phyloP scores from a whole-genome alignment of 23 tunicate genomes.

The Oikopleura vanhoeffeni region DNA sequence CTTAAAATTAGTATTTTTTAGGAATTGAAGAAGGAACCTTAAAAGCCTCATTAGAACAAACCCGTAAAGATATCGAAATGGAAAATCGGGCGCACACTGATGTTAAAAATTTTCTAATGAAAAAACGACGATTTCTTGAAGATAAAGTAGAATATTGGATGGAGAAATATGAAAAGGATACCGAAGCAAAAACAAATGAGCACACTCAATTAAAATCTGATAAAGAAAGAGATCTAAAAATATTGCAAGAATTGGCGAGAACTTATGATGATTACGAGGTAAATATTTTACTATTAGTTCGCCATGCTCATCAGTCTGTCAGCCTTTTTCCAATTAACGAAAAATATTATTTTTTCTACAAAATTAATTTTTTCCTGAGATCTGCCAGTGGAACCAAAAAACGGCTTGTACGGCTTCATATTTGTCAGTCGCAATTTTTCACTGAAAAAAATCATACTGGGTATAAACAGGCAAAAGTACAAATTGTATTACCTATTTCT shows the following conservation, averaged over 20 bases:
- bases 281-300: no score
- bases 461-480: no score
- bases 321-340: no score
- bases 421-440: slow-evolving; percentile 23
- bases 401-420: no score
- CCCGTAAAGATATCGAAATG: not conserved
- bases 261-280: slow-evolving; percentile 64
- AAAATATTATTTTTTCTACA: no score
- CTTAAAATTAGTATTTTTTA: not conserved
- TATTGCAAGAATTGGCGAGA: slow-evolving; percentile 62
- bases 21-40: not conserved
- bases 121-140: slow-evolving; percentile 20
- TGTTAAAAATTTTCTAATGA: not conserved
- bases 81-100: not conserved
- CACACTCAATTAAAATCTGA: slow-evolving; percentile 33
- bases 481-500: no score
- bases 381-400: no score
- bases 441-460: no score
- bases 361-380: no score
- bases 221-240: slow-evolving; percentile 48
- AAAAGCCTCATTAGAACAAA: not conserved
- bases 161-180: slow-evolving; percentile 80
- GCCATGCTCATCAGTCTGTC: no score
- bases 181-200: slow-evolving; percentile 65
- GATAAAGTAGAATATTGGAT: slow-evolving; percentile 86